Base-by-base conservation (phyloP, 2,113 vertebrate genomes). In the Cephalopholis sonnerati region DNA sequence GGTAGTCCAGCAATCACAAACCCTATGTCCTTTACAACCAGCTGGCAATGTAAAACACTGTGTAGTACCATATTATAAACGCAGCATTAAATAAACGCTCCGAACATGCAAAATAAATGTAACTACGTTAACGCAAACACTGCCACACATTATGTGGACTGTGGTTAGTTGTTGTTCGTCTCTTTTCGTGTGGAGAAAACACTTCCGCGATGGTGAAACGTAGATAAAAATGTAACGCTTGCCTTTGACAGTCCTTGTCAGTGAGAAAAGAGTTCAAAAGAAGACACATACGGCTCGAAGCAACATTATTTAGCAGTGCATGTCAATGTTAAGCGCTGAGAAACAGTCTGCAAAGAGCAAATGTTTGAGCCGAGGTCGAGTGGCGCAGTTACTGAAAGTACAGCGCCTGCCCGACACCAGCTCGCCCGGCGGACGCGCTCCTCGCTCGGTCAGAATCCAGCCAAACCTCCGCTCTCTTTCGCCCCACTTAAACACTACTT, bases 161-260 rank as follows among this genome's bases (percentile, higher is more conserved):
- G 62, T 54, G 75, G 20, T 76, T 62, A 78, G 62, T 89, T 79
- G 78, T 82, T 79, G 64, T 77, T 25, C 76, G 77, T 18, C 32
- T 86, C 74, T 87, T 84, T 87, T 82, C 77, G 69, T 44, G 87
- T 29, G 20, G 61, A 84, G 55, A 82, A 63, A 82, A 87, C 87
- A 95, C 95, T 96, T 96, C 95, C 95, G 95, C 95, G 93, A 94
- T 95, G 88, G 91, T 89, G 89, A 90, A 87, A 87, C 79, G 84
- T 77, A 82, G 80, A 79, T 83, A 59, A 75, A 87, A 92, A 88
- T 25, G 46, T 13, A 76, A 58, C 1, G 58, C 59, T 76, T 32
- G 86, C 65, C 68, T 87, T 51, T 90, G 88, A 90, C 91, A 87
- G 79, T 36, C 67, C 18, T 11, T 61, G 84, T 77, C 82, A 74